Percentiles rank a stretch among this genome's conserved stretches.
These are phyloP conservation scores for Chloroceryle inda DNA, from an alignment of 2,797 vertebrate species.

Conservation along the genomic window DNA sequence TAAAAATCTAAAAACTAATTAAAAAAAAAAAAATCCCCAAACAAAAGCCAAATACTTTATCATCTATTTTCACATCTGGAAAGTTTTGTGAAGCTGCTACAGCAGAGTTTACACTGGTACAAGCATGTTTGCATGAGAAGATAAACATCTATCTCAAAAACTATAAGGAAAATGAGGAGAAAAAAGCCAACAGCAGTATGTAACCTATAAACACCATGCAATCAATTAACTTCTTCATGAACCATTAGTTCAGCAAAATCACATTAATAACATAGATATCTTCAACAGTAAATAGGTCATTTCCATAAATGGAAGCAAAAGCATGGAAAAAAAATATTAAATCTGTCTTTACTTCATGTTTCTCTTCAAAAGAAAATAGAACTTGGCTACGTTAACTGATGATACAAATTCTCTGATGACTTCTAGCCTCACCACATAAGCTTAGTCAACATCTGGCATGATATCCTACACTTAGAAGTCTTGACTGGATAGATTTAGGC, in stretches of 20 bases:
- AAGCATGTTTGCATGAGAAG: background rate
- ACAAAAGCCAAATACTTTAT: fast-evolving
- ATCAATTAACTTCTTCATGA: background rate
- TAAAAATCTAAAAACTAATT: background rate
- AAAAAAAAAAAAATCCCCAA: background rate
- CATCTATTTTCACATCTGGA: background rate
- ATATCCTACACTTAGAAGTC: slow-evolving; percentile 47
- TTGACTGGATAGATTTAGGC: slow-evolving; percentile 58
- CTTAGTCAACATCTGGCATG: slow-evolving; percentile 71
- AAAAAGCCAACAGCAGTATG: background rate
- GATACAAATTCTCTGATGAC: slow-evolving; percentile 35
- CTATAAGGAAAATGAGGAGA: background rate
- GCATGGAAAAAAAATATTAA: background rate
- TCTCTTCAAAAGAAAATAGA: slow-evolving; percentile 19
- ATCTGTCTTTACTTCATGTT: background rate
- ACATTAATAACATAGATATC: background rate
- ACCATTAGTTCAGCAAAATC: background rate
- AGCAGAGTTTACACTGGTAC: background rate
- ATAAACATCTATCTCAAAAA: background rate
- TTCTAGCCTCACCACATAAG: slow-evolving; percentile 46
- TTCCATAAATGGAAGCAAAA: background rate
- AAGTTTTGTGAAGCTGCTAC: background rate
- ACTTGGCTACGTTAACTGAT: slow-evolving; percentile 1
- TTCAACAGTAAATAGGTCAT: background rate
- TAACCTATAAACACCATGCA: background rate